phyloP scores from a whole-genome alignment of 2,113 vertebrate genomes.

The Myiagra hebetior region DNA sequence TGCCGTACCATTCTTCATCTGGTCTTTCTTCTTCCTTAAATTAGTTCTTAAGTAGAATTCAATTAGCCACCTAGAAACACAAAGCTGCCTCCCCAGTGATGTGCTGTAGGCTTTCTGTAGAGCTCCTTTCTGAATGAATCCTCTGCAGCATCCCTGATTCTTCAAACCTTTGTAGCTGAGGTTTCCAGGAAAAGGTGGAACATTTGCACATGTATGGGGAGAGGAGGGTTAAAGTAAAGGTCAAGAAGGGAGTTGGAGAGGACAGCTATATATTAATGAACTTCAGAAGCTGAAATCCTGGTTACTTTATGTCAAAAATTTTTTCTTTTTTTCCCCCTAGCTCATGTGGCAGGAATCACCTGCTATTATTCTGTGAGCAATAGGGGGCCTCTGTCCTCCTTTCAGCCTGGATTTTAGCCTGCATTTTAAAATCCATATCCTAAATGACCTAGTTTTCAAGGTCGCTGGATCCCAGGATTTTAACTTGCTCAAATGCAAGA shows the following conservation, averaged over 20 bases:
- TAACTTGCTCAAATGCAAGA: background rate
- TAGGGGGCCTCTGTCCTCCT: background rate
- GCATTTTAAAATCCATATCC: background rate
- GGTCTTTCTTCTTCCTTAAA: background rate
- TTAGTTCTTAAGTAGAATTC: background rate
- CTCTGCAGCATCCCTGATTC: background rate
- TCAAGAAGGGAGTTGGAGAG: background rate
- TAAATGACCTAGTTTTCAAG: background rate
- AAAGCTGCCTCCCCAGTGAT: background rate
- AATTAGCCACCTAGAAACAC: background rate
- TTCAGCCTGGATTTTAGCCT: background rate
- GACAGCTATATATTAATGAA: background rate
- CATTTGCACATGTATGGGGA: background rate
- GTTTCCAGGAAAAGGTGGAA: background rate
- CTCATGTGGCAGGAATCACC: background rate
- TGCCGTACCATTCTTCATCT: background rate
- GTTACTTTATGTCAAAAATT: background rate
- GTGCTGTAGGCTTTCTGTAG: background rate
- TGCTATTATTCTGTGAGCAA: background rate
- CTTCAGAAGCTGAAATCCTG: background rate
- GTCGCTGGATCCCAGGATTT: background rate
- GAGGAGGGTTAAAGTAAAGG: background rate
- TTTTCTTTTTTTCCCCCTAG: background rate
- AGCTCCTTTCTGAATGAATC: background rate
- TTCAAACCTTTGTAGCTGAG: background rate